Base-by-base conservation (phyloP, 2,888 invertebrate genomes). In the Polyploca ridens region DNA sequence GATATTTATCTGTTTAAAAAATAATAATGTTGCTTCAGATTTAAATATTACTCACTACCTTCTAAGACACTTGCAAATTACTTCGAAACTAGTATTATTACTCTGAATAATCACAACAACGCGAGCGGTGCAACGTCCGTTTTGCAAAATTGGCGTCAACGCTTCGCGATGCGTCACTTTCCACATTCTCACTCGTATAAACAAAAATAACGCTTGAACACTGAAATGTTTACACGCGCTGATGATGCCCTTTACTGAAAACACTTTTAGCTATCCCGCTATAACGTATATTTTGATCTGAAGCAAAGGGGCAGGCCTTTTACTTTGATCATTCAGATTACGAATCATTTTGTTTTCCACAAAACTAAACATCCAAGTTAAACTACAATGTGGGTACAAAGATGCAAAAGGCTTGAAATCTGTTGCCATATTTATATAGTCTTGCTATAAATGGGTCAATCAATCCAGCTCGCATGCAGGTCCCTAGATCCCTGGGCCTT, bases 191-290 rank as follows among this genome's bases (percentile, higher is more conserved):
- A 67, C 65, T 66, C 73, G 70, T 67, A 74, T 85, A 87, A 89
- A 89, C 89, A 88, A 83, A 88, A 88, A 87, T 88, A 88, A 82
- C 82, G 69, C 74, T 59, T 71, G 74, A 75, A 54, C 1, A 75
- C 70, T 62, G 62, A 62, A 63, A 61, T 54, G 49, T 54, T 54
- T 33, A 57, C 46, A 41, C 60, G n/a, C n/a, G 59, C 57, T 19
- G 16, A 44, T 7, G 13, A 38, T 16, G 35, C 33, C 58, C 58
- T 46, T 19, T 19, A 5, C 41, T 33, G 61, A 60, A 62, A 62
- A 58, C 63, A 46, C 62, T 54, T 19, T 64, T 64, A 62, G 10
- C 35, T 33, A 49, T 8, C 62, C 49, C 16, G 7, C 49, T 2
- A 49, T 49, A 49, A 54, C 10, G 54, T 19, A 10, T n/a, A 54